Evolutionary conservation across 2,797 vertebrate genomes (phyloP), one percentile per base, ranked within the genome.

Genomic region (Chromobotia macracanthus): DNA sequence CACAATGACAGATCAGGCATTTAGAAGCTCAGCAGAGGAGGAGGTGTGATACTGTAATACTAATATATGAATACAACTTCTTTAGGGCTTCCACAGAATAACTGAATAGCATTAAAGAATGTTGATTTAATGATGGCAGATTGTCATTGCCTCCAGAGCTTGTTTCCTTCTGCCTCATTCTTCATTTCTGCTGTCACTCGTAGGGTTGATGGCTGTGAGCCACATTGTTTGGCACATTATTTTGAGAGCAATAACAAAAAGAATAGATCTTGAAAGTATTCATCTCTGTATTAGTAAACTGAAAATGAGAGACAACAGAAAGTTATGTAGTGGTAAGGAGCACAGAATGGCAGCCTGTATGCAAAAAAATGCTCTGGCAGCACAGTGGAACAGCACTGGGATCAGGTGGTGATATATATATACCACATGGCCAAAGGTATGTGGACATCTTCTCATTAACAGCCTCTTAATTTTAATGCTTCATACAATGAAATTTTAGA

Each of bases 51-150:
- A 63, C 74, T 71, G 28, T 75, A 78, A 68, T 15, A 8, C 71
- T 73, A 69, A 63, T 77, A 70, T 46, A 64, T 38, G 55, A 56
- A 67, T 28, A 2, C 23, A 31, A 56, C 65, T 67, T 79, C 71
- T 72, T 48, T 3, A 66, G 46, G 44, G 4, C 55, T 19, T 76
- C 61, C 76, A 70, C 75, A 58, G 72, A 67, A 75, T 85, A 72
- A 81, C 58, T 82, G 66, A 72, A 79, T 41, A 50, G 74, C 69
- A 64, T 80, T 69, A 81, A 85, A 73, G 66, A 78, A 61, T 50
- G 18, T 16, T 69, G 48, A 77, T 77, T 77, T 69, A 74, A 73
- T 77, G 71, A 83, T 44, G 41, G 31, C 23, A 48, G 55, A 70
- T 70, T 13, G 55, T 79, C 35, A 50, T 25, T 64, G 72, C 41